Percentiles rank a stretch among this genome's conserved stretches.
Evolutionary conservation across 2,888 invertebrate species (phyloP).

Genomic region (Melolontha melolontha): DNA sequence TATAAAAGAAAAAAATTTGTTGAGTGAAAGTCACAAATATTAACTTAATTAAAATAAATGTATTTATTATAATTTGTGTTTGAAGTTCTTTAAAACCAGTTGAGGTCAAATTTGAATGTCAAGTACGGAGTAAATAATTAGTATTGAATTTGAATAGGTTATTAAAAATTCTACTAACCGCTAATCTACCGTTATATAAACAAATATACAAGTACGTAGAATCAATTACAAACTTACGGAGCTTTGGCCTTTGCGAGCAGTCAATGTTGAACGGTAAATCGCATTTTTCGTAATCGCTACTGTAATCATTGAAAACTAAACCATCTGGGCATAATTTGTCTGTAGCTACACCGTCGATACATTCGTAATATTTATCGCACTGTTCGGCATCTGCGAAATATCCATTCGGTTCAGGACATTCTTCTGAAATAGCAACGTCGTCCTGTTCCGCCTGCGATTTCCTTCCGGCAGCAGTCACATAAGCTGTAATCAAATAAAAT

Average conservation of each 20-base stretch:
- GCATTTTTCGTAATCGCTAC: constrained; percentile 84
- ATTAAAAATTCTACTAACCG: constrained; percentile 24
- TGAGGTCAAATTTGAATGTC: constrained; percentile 14
- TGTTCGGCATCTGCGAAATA: constrained; percentile 88
- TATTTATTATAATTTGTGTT: not conserved
- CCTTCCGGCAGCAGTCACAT: constrained; percentile 48
- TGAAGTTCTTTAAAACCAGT: not conserved
- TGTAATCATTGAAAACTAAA: constrained; percentile 90
- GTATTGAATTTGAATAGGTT: not conserved
- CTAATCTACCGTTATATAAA: constrained; percentile 11
- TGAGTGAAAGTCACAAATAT: not conserved
- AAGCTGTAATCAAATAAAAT: constrained; percentile 40
- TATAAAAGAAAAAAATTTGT: not conserved
- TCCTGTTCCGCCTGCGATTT: constrained; percentile 56
- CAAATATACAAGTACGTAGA: not conserved
- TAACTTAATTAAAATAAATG: no score
- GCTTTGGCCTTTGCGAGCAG: constrained; percentile 80
- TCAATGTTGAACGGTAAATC: constrained; percentile 89
- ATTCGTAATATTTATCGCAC: constrained; percentile 90
- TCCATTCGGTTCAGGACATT: constrained; percentile 85
- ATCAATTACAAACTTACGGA: constrained; percentile 74
- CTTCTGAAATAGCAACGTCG: constrained; percentile 72
- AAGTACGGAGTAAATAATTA: not conserved
- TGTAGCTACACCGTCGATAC: constrained; percentile 78
- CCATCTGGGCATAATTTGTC: constrained; percentile 90